Base-by-base conservation (phyloP, 1,140 invertebrate species). In the Zaprionus taronus region DNA sequence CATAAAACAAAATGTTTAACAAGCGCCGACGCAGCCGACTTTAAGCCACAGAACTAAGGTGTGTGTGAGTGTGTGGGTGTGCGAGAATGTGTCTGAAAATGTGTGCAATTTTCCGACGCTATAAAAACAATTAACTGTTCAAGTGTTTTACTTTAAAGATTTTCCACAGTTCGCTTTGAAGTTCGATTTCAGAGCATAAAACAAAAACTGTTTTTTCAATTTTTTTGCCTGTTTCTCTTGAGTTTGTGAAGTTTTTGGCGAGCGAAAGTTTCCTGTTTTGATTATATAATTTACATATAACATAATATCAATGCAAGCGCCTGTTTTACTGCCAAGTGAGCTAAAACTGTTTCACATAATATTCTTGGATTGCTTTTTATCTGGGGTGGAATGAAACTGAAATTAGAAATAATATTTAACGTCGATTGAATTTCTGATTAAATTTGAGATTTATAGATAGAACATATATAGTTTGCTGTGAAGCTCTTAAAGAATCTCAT, bases 1-100 rank as follows among this genome's bases (percentile, higher is more conserved):
- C 31, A 38, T 12, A 56, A 14, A 41, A 12, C 14, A 34, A 47
- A 47, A 22, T 53, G 4, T 61, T 26, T n/a, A 17, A 34, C 6
- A 67, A 61, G 64, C 53, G 62, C 70, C 70, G 62, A 66, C 63
- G 55, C 70, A 66, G 63, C 63, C 65, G 22, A 20, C 70, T 72
- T 65, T 65, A 5, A 72, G 24, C 26, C 9, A 4, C n/a, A 14
- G 17, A 17, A 55, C 26, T 60, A 51, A 55, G 41, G 56, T 67
- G 55, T 58, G 38, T 38, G 51, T 22, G 62, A 22, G 34, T 44
- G 17, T 51, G 34, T 31, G 34, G 24, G 17, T 68, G 44, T 60
- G 4, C 34, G 12, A 17, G 15, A 36, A 15, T 44, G 24, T 68
- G 34, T 68, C 22, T 55, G 36, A 7, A 28, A 47, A 17, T 17